Evolutionary conservation across 2,797 vertebrate species (phyloP).

Genomic region (Ptychadena robeensis): DNA sequence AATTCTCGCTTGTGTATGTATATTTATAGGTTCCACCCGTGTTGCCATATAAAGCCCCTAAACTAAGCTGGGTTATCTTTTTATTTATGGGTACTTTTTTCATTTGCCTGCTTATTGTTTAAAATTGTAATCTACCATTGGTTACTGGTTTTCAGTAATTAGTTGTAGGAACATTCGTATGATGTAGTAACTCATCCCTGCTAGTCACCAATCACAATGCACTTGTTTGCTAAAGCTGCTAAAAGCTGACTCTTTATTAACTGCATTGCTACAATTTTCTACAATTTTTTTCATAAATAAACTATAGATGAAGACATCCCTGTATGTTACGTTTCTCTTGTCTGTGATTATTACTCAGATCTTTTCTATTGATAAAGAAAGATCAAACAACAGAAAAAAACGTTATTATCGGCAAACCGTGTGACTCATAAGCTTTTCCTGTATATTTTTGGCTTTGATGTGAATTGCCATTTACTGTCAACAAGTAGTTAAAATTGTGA

Average conservation of each 20-base stretch:
- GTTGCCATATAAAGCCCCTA: too few species aligned
- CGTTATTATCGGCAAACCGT: too few species aligned
- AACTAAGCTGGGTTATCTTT: too few species aligned
- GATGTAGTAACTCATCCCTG: not conserved
- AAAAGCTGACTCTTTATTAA: not conserved
- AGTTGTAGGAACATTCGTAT: not conserved
- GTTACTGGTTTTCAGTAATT: too few species aligned
- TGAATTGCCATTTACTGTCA: not conserved
- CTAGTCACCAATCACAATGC: not conserved
- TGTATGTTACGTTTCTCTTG: not conserved
- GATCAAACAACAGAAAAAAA: not conserved
- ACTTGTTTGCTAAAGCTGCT: not conserved
- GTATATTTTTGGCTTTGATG: not conserved
- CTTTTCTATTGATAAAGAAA: not conserved
- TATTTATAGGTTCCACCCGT: too few species aligned
- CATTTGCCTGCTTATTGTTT: too few species aligned
- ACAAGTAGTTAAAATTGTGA: conserved; percentile 12
- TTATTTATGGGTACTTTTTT: too few species aligned
- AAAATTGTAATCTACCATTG: too few species aligned
- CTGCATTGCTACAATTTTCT: not conserved
- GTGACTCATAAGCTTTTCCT: not conserved
- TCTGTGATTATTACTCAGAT: too few species aligned
- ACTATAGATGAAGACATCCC: too few species aligned
- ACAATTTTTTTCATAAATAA: not conserved
- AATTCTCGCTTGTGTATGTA: too few species aligned